Percentiles rank a stretch among this genome's conserved stretches.
phyloP scores from a whole-genome alignment of 2,888 invertebrate genomes.

The Ellobium chinense region DNA sequence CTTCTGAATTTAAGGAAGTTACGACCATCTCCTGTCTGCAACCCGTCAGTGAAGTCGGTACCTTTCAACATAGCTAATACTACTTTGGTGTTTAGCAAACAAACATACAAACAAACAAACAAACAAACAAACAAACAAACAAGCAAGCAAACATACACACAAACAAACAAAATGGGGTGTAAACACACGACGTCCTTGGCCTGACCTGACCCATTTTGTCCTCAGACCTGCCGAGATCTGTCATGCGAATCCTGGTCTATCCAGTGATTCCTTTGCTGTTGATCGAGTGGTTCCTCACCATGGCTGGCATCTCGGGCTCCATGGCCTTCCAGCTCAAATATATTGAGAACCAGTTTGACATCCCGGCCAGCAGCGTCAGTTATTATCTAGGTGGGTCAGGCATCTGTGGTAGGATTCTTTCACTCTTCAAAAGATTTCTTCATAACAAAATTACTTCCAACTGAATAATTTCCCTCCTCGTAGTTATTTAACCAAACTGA shows the following conservation, averaged over 20 bases:
- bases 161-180: too few relatives aligned
- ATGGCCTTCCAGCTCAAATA: conserved; percentile 8
- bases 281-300: neutral
- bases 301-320: neutral
- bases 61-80: too few relatives aligned
- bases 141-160: too few relatives aligned
- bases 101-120: too few relatives aligned
- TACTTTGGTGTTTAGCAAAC: too few relatives aligned
- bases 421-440: neutral
- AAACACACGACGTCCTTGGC: too few relatives aligned
- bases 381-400: neutral
- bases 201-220: neutral
- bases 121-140: too few relatives aligned
- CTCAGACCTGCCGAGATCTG: neutral
- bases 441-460: neutral
- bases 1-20: too few relatives aligned
- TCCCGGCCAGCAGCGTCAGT: neutral
- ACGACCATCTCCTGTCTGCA: too few relatives aligned
- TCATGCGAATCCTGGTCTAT: neutral
- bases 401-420: neutral
- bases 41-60: too few relatives aligned
- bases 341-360: neutral
- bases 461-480: neutral
- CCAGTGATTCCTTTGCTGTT: neutral
- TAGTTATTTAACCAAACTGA: too few relatives aligned